phyloP scores from a whole-genome alignment of 1,140 invertebrate species.

The Plectus sambesii region DNA sequence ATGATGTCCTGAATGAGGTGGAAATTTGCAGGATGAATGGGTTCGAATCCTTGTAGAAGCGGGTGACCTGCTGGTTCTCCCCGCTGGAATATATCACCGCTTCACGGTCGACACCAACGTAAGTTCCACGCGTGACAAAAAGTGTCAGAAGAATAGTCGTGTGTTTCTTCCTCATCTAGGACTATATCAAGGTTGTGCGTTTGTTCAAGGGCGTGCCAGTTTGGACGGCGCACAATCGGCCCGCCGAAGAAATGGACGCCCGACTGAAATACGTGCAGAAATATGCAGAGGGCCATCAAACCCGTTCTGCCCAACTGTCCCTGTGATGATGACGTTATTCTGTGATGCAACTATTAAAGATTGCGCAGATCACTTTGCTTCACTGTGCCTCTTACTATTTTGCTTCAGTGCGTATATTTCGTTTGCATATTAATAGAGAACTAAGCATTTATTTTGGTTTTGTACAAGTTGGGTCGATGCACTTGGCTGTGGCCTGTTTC shows the following conservation, averaged over 20 bases:
- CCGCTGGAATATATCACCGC: constrained; percentile 90
- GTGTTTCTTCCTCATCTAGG: constrained; percentile 55
- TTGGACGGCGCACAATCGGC: constrained; percentile 77
- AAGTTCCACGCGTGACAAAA: constrained; percentile 16
- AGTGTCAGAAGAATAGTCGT: neutral
- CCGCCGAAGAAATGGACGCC: constrained; percentile 57
- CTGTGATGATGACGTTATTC: too few species aligned
- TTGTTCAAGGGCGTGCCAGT: constrained; percentile 83
- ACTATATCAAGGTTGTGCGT: constrained; percentile 71
- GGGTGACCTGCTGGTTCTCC: constrained; percentile 82
- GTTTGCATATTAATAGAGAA: too few species aligned
- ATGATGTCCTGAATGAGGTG: too few species aligned
- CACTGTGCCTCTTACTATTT: too few species aligned
- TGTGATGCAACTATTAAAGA: too few species aligned
- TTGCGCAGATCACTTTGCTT: too few species aligned
- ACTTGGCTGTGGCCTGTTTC: too few species aligned
- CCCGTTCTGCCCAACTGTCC: too few species aligned
- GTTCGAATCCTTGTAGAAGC: constrained; percentile 71
- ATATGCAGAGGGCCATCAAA: constrained; percentile 1
- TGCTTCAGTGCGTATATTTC: too few species aligned
- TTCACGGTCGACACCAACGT: constrained; percentile 71
- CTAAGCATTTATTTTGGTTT: too few species aligned
- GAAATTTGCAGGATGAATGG: constrained; percentile 66
- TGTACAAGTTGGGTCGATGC: too few species aligned
- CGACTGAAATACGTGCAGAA: constrained; percentile 20